Percentiles rank a stretch among this genome's conserved stretches.
Conservation (phyloP, 1,140 invertebrate species). For the Drosophila punjabiensis region DNA sequence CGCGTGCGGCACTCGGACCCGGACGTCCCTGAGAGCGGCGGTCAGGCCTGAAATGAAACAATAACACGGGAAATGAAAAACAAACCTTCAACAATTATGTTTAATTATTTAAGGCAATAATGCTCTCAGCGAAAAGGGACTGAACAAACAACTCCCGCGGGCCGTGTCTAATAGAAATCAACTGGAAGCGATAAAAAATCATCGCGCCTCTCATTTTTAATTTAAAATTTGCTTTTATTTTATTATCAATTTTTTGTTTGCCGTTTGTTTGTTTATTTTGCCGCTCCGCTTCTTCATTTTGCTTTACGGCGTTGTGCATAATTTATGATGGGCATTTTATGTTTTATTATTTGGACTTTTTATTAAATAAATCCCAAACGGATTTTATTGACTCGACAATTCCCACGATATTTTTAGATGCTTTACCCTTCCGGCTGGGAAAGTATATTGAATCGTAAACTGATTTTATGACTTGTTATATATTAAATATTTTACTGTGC, state of each 20-base stretch:
- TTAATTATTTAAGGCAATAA: slow-evolving; percentile 62
- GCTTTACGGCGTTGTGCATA: slow-evolving; percentile 62
- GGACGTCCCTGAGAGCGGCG: slow-evolving; percentile 87
- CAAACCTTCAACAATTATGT: slow-evolving; percentile 36
- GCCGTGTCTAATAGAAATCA: slow-evolving; percentile 43
- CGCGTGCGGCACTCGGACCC: slow-evolving; percentile 89
- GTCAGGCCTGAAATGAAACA: slow-evolving; percentile 55
- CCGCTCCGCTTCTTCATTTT: slow-evolving; percentile 15
- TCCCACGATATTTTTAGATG: slow-evolving; percentile 41
- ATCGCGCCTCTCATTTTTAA: slow-evolving; percentile 60
- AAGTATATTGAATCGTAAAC: not conserved
- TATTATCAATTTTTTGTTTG: slow-evolving; percentile 72
- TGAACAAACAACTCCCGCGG: slow-evolving; percentile 58
- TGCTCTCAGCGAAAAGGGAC: slow-evolving; percentile 52
- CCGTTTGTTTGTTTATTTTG: slow-evolving; percentile 16
- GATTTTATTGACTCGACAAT: slow-evolving; percentile 68
- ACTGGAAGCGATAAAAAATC: slow-evolving; percentile 37
- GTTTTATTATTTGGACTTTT: slow-evolving; percentile 56
- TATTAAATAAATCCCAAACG: slow-evolving; percentile 76
- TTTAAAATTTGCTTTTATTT: slow-evolving; percentile 68
- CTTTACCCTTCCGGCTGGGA: slow-evolving; percentile 5
- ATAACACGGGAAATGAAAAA: slow-evolving; percentile 32
- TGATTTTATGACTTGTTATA: not conserved
- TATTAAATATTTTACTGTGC: slow-evolving; percentile 1
- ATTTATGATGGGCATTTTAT: slow-evolving; percentile 62